A percentile compares a stretch with the other conserved stretches of the same genome.
phyloP scores from a whole-genome alignment of 2,888 invertebrate species.

The Tridacna gigas region DNA sequence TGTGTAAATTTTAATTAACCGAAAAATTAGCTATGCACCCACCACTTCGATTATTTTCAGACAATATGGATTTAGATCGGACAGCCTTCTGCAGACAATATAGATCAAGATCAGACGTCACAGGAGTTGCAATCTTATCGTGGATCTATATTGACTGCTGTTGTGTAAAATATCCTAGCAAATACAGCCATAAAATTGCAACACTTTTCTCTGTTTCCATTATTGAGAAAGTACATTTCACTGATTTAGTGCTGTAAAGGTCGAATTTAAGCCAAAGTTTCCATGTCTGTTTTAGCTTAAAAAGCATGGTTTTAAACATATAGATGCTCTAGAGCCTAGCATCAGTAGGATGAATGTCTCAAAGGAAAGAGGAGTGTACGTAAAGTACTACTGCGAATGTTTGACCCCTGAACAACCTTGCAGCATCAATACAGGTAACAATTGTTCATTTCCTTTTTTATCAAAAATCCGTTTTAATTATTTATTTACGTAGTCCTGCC shows the following conservation, averaged over 20 bases:
- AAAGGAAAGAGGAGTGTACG: not conserved
- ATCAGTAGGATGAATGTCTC: not conserved
- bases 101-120: no score
- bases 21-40: no score
- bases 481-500: not conserved
- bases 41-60: no score
- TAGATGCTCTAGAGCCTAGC: slow-evolving; percentile 17
- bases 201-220: not conserved
- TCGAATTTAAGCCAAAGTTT: not conserved
- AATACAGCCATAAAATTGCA: no score
- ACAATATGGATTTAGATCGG: no score
- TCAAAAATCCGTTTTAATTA: not conserved
- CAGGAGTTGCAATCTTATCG: no score
- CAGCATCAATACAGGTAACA: not conserved
- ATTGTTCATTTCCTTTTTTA: not conserved
- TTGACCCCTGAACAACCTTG: not conserved
- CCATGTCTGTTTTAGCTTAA: not conserved
- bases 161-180: no score
- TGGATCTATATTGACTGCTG: no score
- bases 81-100: no score
- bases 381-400: not conserved
- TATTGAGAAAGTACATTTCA: no score
- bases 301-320: not conserved
- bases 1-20: no score
- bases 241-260: no score